phyloP scores from a whole-genome alignment of 1,140 invertebrate genomes.

The Pachypeltis micranthus region DNA sequence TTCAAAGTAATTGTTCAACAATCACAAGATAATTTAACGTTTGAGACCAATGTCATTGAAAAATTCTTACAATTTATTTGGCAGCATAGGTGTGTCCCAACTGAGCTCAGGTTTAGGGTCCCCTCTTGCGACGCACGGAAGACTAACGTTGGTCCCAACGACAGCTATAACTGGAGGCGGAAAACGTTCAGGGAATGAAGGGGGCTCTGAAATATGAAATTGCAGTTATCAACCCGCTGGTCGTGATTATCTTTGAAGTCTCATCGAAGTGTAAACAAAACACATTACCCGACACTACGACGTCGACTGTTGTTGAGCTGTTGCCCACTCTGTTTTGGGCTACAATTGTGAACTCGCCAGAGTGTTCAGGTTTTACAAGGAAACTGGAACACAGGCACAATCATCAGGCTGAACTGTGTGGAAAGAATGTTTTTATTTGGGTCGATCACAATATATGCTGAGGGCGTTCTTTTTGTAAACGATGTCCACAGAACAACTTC shows the following conservation, averaged over 20 bases:
- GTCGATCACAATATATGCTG: too few relatives aligned
- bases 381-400: slow-evolving; percentile 8
- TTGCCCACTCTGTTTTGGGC: slow-evolving; percentile 17
- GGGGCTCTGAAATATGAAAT: slow-evolving; percentile 12
- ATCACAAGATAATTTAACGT: too few relatives aligned
- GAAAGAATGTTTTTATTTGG: too few relatives aligned
- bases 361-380: not conserved
- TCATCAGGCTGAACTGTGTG: too few relatives aligned
- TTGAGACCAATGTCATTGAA: too few relatives aligned
- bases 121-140: slow-evolving; percentile 10
- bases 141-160: slow-evolving; percentile 8
- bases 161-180: not conserved
- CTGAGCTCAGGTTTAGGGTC: slow-evolving; percentile 18
- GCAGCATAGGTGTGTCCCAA: slow-evolving; percentile 1
- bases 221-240: not conserved
- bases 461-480: too few relatives aligned
- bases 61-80: not conserved
- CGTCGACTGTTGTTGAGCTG: not conserved
- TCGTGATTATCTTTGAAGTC: too few relatives aligned
- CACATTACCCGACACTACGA: slow-evolving; percentile 15
- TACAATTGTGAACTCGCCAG: slow-evolving; percentile 8
- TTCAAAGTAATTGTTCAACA: too few relatives aligned
- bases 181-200: slow-evolving; percentile 1
- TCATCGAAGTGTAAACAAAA: too few relatives aligned
- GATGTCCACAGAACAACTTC: too few relatives aligned